Evolutionary conservation across 1,140 invertebrate genomes (phyloP).

Genomic region (Formica exsecta): DNA sequence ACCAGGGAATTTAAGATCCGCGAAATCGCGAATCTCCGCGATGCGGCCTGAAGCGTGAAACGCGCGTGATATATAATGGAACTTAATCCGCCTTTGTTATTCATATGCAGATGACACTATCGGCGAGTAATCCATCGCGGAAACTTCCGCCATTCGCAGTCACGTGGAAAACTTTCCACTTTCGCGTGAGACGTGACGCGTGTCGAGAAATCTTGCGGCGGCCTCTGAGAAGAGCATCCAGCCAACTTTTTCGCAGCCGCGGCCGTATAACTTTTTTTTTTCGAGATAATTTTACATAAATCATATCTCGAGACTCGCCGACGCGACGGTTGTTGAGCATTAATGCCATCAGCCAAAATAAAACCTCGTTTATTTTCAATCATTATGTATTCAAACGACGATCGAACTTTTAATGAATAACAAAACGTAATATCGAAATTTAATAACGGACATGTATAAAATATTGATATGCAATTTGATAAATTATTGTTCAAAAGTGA

Average conservation of each 20-base stretch:
- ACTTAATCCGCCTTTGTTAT: slow-evolving; percentile 43
- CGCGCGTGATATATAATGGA: slow-evolving; percentile 37
- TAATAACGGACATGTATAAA: neutral
- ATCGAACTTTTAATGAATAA: slow-evolving; percentile 18
- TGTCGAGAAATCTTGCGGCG: slow-evolving; percentile 5
- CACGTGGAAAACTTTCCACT: slow-evolving; percentile 54
- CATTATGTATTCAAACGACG: slow-evolving; percentile 14
- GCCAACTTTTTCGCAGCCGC: neutral
- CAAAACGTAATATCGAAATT: slow-evolving; percentile 24
- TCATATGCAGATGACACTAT: slow-evolving; percentile 57
- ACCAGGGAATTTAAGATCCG: slow-evolving; percentile 21
- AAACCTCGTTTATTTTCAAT: slow-evolving; percentile 3
- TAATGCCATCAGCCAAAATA: neutral
- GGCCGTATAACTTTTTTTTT: neutral
- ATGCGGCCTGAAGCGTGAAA: slow-evolving; percentile 34
- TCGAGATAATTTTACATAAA: slow-evolving; percentile 22
- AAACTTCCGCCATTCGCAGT: slow-evolving; percentile 49
- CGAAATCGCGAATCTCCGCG: slow-evolving; percentile 2
- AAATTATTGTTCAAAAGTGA: slow-evolving; percentile 17
- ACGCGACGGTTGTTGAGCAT: neutral
- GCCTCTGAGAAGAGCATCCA: slow-evolving; percentile 13
- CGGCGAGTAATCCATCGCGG: slow-evolving; percentile 52
- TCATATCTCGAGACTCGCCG: neutral
- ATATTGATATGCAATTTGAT: neutral
- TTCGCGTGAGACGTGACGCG: slow-evolving; percentile 50